A percentile compares a stretch with the other conserved stretches of the same genome.
Conservation (phyloP, 2,888 invertebrate genomes). For the Cheilosia soror region DNA sequence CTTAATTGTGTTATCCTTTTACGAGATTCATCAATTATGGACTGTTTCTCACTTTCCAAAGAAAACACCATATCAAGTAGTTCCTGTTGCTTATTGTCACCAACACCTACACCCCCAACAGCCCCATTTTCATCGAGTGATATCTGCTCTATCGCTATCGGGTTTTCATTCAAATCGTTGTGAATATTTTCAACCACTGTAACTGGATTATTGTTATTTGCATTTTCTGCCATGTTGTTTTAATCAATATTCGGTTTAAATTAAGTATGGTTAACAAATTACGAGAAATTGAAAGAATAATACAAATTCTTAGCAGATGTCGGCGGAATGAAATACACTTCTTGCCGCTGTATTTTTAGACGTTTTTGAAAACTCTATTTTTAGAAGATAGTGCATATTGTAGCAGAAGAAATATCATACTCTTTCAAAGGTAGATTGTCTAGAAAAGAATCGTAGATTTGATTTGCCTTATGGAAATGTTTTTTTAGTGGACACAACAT, state of each 20-base stretch:
- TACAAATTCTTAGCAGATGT: constrained; percentile 8
- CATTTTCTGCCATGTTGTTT: constrained; percentile 42
- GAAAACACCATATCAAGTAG: constrained; percentile 82
- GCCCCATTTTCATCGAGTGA: constrained; percentile 54
- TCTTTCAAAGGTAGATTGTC: background rate
- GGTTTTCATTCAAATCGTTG: constrained; percentile 61
- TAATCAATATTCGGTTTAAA: background rate
- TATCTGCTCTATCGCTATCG: constrained; percentile 5
- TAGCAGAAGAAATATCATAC: constrained; percentile 22
- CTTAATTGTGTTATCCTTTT: constrained; percentile 80
- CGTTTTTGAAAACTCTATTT: constrained; percentile 69
- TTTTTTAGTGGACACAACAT: too few relatives aligned
- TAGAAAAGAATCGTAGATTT: too few relatives aligned
- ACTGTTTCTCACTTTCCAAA: constrained; percentile 83
- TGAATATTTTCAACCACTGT: background rate
- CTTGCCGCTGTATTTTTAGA: constrained; percentile 68
- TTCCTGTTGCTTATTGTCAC: constrained; percentile 78
- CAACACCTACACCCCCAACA: constrained; percentile 46
- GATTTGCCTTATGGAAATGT: too few relatives aligned
- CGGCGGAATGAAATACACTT: constrained; percentile 30
- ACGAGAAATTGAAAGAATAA: constrained; percentile 9
- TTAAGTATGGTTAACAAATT: background rate
- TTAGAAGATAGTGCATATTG: constrained; percentile 63
- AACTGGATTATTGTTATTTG: constrained; percentile 37
- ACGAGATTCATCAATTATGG: constrained; percentile 82